These are phyloP conservation scores for Cryptus armator DNA, from an alignment of 2,888 invertebrate genomes.

Conservation along the genomic window DNA sequence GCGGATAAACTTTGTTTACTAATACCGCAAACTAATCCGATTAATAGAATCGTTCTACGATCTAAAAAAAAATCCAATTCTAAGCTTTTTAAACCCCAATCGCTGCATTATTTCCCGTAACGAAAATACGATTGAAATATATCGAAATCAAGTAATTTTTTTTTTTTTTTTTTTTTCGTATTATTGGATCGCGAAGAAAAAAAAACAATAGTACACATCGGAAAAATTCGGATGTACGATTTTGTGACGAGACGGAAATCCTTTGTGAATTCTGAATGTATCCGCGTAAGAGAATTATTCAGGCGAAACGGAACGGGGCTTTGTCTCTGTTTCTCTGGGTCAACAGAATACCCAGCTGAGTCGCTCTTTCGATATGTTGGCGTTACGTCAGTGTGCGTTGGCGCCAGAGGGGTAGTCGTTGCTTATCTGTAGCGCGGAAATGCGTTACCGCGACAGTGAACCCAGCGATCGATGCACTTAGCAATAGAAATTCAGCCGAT, in stretches of 20 bases:
- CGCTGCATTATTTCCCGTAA: too few relatives aligned
- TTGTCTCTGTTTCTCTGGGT: slow-evolving; percentile 30
- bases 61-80: too few relatives aligned
- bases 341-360: slow-evolving; percentile 12
- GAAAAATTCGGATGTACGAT: background rate
- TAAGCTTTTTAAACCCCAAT: too few relatives aligned
- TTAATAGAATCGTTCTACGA: too few relatives aligned
- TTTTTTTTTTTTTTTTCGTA: too few relatives aligned
- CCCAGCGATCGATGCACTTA: slow-evolving; percentile 35
- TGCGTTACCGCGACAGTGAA: slow-evolving; percentile 1
- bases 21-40: too few relatives aligned
- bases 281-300: slow-evolving; percentile 9
- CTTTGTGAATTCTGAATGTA: background rate
- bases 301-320: slow-evolving; percentile 16
- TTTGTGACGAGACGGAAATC: background rate
- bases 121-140: too few relatives aligned
- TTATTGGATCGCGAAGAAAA: background rate
- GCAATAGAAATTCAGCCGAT: background rate
- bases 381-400: slow-evolving; percentile 15
- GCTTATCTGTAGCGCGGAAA: slow-evolving; percentile 27
- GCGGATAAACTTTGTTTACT: too few relatives aligned
- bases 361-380: background rate
- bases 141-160: too few relatives aligned
- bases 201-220: background rate
- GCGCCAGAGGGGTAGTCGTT: slow-evolving; percentile 8